These are phyloP conservation scores for Zelostemma sp. DNA, from an alignment of 1,140 invertebrate species.

Conservation along the genomic window DNA sequence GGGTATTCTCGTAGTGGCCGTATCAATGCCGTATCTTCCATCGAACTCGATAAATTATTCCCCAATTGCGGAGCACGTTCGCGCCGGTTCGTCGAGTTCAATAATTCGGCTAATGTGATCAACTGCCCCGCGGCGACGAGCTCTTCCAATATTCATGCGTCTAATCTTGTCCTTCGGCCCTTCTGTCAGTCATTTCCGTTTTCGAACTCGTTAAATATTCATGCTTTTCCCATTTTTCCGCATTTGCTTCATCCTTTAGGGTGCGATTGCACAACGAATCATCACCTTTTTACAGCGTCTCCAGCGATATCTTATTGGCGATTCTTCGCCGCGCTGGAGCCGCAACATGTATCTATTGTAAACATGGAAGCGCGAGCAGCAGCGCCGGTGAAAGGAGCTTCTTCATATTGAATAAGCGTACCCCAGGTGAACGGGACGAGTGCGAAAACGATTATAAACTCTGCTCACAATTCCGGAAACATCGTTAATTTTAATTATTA, in stretches of 20 bases:
- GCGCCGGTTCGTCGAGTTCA: not conserved
- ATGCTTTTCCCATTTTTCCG: too few species aligned
- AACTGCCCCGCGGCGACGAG: conserved; percentile 9
- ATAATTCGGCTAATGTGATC: conserved; percentile 37
- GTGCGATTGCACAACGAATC: not conserved
- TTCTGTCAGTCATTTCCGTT: not conserved
- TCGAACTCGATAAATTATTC: conserved; percentile 5
- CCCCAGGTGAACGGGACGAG: conserved; percentile 14
- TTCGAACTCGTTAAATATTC: not conserved
- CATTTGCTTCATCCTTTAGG: too few species aligned
- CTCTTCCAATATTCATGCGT: conserved; percentile 23
- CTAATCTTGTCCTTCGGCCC: conserved; percentile 11
- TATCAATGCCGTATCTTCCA: conserved; percentile 3
- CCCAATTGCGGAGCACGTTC: not conserved
- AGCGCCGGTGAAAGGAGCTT: conserved; percentile 12
- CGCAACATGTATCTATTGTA: conserved; percentile 8
- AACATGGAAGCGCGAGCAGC: conserved; percentile 9
- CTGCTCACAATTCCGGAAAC: too few species aligned
- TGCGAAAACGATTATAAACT: too few species aligned
- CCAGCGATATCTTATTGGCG: not conserved
- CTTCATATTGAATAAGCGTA: conserved; percentile 5
- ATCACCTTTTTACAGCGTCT: not conserved
- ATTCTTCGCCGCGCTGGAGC: not conserved
- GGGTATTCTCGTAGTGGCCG: conserved; percentile 23
- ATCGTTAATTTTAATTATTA: too few species aligned